Evolutionary conservation across 2,888 invertebrate species (phyloP).

Genomic region (Rhagium mordax): DNA sequence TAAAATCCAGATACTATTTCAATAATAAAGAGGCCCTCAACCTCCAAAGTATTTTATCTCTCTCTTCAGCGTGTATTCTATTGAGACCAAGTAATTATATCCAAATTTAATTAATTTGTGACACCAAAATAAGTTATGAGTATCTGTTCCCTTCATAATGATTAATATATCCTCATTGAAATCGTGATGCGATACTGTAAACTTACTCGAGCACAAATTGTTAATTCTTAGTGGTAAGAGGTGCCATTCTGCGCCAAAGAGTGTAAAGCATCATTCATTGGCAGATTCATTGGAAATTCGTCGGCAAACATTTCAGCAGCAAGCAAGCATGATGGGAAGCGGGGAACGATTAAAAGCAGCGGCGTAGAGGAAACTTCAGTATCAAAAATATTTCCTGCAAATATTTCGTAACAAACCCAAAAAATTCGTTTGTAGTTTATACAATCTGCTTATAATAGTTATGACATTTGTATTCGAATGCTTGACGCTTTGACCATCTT

Average conservation of each 20-base stretch:
- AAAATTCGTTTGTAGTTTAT: not conserved
- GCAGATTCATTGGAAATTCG: slow-evolving; percentile 26
- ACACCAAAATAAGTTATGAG: not conserved
- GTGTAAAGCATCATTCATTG: slow-evolving; percentile 15
- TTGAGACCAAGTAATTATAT: not conserved
- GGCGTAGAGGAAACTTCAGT: not conserved
- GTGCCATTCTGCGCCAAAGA: slow-evolving; percentile 20
- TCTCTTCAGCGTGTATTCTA: too few relatives aligned
- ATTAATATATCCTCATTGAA: not conserved
- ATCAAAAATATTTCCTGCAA: not conserved
- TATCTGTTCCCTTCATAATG: not conserved
- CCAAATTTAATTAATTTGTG: not conserved
- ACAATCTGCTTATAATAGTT: too few relatives aligned
- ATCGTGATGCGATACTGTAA: not conserved
- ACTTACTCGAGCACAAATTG: not conserved
- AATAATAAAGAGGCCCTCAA: too few relatives aligned
- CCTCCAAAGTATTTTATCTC: too few relatives aligned
- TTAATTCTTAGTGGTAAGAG: slow-evolving; percentile 25
- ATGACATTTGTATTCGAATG: too few relatives aligned
- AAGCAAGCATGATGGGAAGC: not conserved
- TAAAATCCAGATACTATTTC: too few relatives aligned
- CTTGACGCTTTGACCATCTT: too few relatives aligned
- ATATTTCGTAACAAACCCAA: not conserved
- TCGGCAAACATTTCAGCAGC: not conserved
- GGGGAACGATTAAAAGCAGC: not conserved